Evolutionary conservation across 2,888 invertebrate species (phyloP).

Genomic region (Dorcus hopei): DNA sequence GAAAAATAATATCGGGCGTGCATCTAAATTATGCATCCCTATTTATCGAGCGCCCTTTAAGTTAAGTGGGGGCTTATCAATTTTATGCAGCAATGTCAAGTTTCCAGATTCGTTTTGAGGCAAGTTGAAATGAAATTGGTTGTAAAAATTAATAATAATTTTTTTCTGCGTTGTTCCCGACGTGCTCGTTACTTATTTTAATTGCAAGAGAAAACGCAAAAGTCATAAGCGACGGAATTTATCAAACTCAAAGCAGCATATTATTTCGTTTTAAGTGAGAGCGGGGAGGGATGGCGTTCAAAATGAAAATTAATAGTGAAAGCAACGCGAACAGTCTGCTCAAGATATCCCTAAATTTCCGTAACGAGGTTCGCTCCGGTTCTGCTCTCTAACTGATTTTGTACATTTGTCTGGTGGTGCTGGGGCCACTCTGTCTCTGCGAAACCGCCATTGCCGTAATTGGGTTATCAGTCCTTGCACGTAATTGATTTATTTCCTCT

Average conservation of each 20-base stretch:
- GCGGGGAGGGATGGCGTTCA: slow-evolving; percentile 6
- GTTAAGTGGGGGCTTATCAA: not conserved
- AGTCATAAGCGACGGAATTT: too few relatives aligned
- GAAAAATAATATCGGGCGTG: slow-evolving; percentile 36
- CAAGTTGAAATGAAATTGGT: too few relatives aligned
- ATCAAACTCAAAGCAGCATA: slow-evolving; percentile 1
- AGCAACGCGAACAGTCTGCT: slow-evolving; percentile 14
- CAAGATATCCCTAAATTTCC: slow-evolving; percentile 20
- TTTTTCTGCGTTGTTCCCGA: too few relatives aligned
- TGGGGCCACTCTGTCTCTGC: slow-evolving; percentile 15
- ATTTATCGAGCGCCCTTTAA: not conserved
- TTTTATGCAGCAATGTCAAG: too few relatives aligned
- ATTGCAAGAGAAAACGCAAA: too few relatives aligned
- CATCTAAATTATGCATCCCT: not conserved
- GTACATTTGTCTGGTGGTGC: slow-evolving; percentile 26
- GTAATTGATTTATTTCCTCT: slow-evolving; percentile 42
- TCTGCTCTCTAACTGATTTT: slow-evolving; percentile 22
- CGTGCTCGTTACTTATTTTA: too few relatives aligned
- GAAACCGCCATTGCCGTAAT: slow-evolving; percentile 25
- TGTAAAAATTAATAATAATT: too few relatives aligned
- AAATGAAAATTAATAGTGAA: slow-evolving; percentile 20
- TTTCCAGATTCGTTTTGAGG: too few relatives aligned
- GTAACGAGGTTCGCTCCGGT: slow-evolving; percentile 21
- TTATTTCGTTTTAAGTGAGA: slow-evolving; percentile 14
- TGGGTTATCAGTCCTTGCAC: slow-evolving; percentile 41